Percentiles rank a stretch among this genome's conserved stretches.
phyloP scores from a whole-genome alignment of 2,888 invertebrate genomes.

The Pyralis farinalis region DNA sequence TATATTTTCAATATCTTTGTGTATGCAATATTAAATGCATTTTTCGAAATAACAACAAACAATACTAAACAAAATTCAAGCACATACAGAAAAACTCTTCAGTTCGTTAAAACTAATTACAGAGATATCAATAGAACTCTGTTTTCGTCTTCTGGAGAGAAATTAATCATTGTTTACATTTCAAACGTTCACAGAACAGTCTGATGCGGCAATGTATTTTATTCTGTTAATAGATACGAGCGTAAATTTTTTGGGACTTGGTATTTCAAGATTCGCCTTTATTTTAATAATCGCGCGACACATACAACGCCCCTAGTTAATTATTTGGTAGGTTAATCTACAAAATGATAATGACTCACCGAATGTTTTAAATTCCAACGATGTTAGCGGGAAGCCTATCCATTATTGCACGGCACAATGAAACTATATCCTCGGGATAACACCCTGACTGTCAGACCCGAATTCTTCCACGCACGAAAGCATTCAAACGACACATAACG shows the following conservation, averaged over 20 bases:
- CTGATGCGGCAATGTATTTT: conserved; percentile 28
- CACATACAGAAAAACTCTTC: too few relatives aligned
- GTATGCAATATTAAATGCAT: too few relatives aligned
- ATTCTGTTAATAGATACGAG: conserved; percentile 33
- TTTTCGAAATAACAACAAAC: too few relatives aligned
- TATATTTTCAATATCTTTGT: too few relatives aligned
- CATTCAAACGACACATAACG: conserved; percentile 52
- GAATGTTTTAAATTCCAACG: conserved; percentile 76
- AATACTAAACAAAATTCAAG: too few relatives aligned
- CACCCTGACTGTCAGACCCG: conserved; percentile 61
- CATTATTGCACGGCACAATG: conserved; percentile 66
- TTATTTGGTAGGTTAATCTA: conserved; percentile 34
- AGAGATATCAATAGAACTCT: too few relatives aligned
- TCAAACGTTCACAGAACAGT: conserved; percentile 6
- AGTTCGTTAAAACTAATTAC: too few relatives aligned
- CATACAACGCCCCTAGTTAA: conserved; percentile 16
- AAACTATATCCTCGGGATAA: conserved; percentile 65
- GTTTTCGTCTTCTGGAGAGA: background rate
- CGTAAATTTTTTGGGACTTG: conserved; percentile 26
- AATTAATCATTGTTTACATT: conserved; percentile 26
- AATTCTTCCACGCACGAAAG: conserved; percentile 52
- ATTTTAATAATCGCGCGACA: conserved; percentile 31
- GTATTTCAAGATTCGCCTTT: conserved; percentile 33
- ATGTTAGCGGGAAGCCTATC: conserved; percentile 67
- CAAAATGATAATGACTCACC: conserved; percentile 73